These are phyloP conservation scores for Galaxea fascicularis DNA, from an alignment of 92 coral and sea anemone genomes.

Conservation along the genomic window DNA sequence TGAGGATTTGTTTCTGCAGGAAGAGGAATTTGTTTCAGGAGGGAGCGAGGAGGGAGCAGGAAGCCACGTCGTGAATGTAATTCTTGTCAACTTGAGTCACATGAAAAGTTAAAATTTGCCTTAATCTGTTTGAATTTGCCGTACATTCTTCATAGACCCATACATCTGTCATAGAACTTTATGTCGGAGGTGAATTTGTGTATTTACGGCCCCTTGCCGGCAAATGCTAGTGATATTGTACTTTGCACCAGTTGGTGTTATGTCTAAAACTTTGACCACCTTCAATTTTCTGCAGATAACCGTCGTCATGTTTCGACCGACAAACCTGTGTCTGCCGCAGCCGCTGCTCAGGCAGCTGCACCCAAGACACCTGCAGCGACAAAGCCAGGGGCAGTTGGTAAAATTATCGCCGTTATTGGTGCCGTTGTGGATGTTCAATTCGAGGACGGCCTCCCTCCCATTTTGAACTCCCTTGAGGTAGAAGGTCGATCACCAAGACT, in stretches of 20 bases:
- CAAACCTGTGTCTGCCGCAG: conserved; percentile 94
- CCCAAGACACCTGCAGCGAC: conserved; percentile 75
- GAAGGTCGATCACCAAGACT: conserved; percentile 93
- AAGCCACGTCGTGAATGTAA: conserved; percentile 71
- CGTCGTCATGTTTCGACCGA: conserved; percentile 95
- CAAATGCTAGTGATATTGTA: conserved; percentile 23
- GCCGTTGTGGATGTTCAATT: conserved; percentile 99
- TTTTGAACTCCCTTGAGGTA: conserved; percentile 94
- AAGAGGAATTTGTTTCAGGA: background rate
- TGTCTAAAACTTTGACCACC: background rate
- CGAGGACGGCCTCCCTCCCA: conserved; percentile 96
- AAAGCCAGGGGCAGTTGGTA: conserved; percentile 86
- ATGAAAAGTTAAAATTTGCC: conserved; percentile 16
- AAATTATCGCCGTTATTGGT: conserved; percentile 95
- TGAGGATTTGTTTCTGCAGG: background rate
- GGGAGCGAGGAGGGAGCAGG: conserved; percentile 26
- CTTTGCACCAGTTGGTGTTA: background rate
- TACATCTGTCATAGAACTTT: background rate
- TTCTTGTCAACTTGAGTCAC: conserved; percentile 45
- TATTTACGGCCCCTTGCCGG: background rate
- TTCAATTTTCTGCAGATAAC: conserved; percentile 64
- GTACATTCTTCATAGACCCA: background rate
- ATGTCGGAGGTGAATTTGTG: background rate
- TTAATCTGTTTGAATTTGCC: background rate
- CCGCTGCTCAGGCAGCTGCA: conserved; percentile 79